phyloP scores from a whole-genome alignment of 2,113 vertebrate genomes.

The Mobula hypostoma region DNA sequence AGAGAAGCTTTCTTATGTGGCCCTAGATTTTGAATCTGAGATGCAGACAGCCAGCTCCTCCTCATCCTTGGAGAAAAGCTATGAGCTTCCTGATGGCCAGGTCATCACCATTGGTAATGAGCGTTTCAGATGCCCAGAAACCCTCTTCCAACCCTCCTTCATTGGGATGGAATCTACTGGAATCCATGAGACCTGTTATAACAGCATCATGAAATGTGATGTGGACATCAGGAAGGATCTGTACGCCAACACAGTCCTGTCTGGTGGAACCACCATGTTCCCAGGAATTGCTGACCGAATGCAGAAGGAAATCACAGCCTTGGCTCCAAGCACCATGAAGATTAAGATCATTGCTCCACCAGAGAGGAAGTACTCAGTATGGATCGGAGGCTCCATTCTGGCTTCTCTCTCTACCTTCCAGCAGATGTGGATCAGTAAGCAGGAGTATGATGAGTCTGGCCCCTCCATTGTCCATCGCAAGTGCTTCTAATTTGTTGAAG shows the following conservation, averaged over 20 bases:
- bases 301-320: slow-evolving; percentile 33
- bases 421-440: slow-evolving; percentile 36
- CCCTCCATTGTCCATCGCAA: slow-evolving; percentile 30
- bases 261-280: slow-evolving; percentile 23
- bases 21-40: slow-evolving; percentile 60
- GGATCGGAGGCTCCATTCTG: slow-evolving; percentile 24
- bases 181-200: slow-evolving; percentile 49
- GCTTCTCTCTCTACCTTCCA: slow-evolving; percentile 32
- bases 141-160: slow-evolving; percentile 58
- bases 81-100: slow-evolving; percentile 16
- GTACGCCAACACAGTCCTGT: slow-evolving; percentile 13
- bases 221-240: slow-evolving; percentile 28
- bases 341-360: slow-evolving; percentile 25
- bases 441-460: slow-evolving; percentile 17
- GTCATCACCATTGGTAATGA: slow-evolving; percentile 40
- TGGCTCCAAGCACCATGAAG: slow-evolving; percentile 33
- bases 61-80: slow-evolving; percentile 45
- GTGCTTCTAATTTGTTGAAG: background rate
- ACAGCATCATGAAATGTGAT: slow-evolving; percentile 25
- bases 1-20: slow-evolving; percentile 54
- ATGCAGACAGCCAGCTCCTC: slow-evolving; percentile 49
- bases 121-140: slow-evolving; percentile 58
- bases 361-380: slow-evolving; percentile 26
- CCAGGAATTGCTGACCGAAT: slow-evolving; percentile 17
- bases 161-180: slow-evolving; percentile 54